These are phyloP conservation scores for Cygnus atratus DNA, from an alignment of 2,113 vertebrate genomes.

Conservation along the genomic window DNA sequence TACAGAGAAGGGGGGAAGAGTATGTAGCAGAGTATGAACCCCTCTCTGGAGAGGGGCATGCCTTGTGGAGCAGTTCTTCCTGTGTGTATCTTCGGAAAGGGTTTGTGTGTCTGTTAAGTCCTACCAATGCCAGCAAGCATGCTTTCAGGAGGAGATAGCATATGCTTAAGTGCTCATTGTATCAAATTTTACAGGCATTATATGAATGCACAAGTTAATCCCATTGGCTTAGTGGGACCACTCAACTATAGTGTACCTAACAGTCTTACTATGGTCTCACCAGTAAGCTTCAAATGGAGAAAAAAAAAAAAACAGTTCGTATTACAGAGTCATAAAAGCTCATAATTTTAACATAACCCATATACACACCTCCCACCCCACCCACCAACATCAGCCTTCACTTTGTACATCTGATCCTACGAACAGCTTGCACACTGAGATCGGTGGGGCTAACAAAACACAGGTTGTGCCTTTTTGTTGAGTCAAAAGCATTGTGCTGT, in stretches of 20 bases:
- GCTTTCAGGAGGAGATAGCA: neutral
- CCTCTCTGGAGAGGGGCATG: neutral
- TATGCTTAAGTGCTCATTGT: neutral
- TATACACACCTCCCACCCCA: neutral
- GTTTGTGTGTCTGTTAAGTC: neutral
- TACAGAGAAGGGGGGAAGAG: neutral
- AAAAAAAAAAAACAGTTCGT: neutral
- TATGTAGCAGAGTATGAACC: neutral
- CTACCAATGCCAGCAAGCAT: neutral
- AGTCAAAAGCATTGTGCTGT: neutral
- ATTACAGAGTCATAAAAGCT: neutral
- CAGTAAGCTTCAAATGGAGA: neutral
- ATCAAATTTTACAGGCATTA: neutral
- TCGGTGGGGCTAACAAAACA: neutral
- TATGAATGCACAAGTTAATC: neutral
- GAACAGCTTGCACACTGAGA: neutral
- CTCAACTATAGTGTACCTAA: neutral
- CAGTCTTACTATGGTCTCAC: neutral
- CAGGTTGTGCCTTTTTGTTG: neutral
- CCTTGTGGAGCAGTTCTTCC: constrained; percentile 1
- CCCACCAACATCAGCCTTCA: neutral
- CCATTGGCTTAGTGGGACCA: neutral
- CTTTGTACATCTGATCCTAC: neutral
- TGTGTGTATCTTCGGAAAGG: neutral
- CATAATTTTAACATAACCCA: neutral